Conservation (phyloP, 2,888 invertebrate species). For the Ischnura elegans region DNA sequence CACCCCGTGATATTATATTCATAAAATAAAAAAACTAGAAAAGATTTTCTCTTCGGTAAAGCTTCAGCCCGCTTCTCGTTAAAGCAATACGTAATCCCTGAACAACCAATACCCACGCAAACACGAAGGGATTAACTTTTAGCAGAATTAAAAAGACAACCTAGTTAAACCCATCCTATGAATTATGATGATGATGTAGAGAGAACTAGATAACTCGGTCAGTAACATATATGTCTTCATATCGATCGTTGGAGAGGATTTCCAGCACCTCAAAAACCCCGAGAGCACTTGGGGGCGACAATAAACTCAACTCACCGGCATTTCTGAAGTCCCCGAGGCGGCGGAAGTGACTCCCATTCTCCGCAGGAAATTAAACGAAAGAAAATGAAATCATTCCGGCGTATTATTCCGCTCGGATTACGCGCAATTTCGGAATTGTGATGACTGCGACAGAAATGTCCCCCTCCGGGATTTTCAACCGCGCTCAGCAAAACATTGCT, state of each 20-base stretch:
- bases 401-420: constrained; percentile 41
- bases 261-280: neutral
- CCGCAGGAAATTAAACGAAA: constrained; percentile 53
- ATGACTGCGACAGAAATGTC: constrained; percentile 46
- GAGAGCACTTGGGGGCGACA: neutral
- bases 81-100: too few species aligned
- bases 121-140: too few species aligned
- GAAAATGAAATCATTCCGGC: constrained; percentile 32
- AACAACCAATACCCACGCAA: too few species aligned
- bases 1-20: too few species aligned
- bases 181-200: too few species aligned
- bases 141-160: too few species aligned
- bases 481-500: neutral
- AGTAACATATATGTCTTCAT: too few species aligned
- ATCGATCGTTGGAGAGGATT: neutral
- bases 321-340: neutral
- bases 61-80: too few species aligned
- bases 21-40: too few species aligned
- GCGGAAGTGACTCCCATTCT: constrained; percentile 46
- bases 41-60: too few species aligned
- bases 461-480: neutral
- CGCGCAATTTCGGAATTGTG: constrained; percentile 19
- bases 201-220: too few species aligned
- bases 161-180: too few species aligned
- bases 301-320: neutral